A percentile compares a stretch with the other conserved stretches of the same genome.
Evolutionary conservation across 2,888 invertebrate genomes (phyloP).

Genomic region (Nomada ruficornis): DNA sequence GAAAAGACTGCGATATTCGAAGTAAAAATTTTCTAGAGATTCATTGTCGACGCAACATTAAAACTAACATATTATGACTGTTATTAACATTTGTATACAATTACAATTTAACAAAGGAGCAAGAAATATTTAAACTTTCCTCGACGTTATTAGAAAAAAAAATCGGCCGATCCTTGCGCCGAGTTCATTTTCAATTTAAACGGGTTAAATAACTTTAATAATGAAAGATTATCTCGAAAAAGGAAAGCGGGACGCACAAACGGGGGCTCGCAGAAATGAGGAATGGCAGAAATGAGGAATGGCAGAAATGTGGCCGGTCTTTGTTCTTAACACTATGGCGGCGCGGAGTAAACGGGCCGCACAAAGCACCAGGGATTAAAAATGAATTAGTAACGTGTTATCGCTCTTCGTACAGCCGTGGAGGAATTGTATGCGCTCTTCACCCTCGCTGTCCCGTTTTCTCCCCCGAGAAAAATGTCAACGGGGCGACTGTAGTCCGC

Average conservation of each 20-base stretch:
- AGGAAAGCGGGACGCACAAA: background rate
- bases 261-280: slow-evolving; percentile 24
- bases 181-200: too few species aligned
- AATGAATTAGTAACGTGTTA: slow-evolving; percentile 66
- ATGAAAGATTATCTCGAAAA: background rate
- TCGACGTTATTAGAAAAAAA: background rate
- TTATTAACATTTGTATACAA: too few species aligned
- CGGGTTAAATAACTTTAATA: background rate
- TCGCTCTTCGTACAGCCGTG: slow-evolving; percentile 51
- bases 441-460: background rate
- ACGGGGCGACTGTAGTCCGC: slow-evolving; percentile 11
- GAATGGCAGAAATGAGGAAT: slow-evolving; percentile 29
- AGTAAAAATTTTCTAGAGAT: background rate
- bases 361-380: slow-evolving; percentile 64
- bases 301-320: slow-evolving; percentile 2
- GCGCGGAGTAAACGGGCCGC: slow-evolving; percentile 39
- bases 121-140: too few species aligned
- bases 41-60: background rate
- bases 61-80: too few species aligned
- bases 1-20: background rate
- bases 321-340: slow-evolving; percentile 34
- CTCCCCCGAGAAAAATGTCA: slow-evolving; percentile 53
- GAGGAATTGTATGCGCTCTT: slow-evolving; percentile 4
- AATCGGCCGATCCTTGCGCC: background rate
- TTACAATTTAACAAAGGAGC: too few species aligned